Evolutionary conservation across 1,140 invertebrate species (phyloP).

Genomic region (Spodoptera litura): DNA sequence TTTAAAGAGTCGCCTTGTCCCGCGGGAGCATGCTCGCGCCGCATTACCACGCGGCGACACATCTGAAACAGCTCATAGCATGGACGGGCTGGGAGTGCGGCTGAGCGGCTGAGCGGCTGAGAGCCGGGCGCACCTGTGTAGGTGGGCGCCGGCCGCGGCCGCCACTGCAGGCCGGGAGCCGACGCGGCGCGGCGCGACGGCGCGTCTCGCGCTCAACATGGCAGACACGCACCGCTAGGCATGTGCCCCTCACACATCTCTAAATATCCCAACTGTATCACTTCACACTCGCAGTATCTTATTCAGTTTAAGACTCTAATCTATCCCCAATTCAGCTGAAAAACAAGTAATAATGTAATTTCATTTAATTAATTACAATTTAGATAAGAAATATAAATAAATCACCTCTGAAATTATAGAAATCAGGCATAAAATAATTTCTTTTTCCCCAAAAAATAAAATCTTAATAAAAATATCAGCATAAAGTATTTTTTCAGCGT

Average conservation of each 20-base stretch:
- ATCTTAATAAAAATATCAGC: too few relatives aligned
- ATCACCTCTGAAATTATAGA: too few relatives aligned
- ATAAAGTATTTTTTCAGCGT: too few relatives aligned
- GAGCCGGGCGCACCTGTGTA: constrained; percentile 67
- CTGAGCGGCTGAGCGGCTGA: constrained; percentile 5
- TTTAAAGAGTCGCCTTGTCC: constrained; percentile 62
- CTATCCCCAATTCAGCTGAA: too few relatives aligned
- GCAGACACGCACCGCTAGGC: constrained; percentile 43
- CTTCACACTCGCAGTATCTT: background rate
- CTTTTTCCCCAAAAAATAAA: too few relatives aligned
- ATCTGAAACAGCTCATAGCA: constrained; percentile 64
- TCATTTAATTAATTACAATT: too few relatives aligned
- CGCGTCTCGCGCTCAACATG: constrained; percentile 46
- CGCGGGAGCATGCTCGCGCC: constrained; percentile 65
- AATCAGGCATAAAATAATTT: too few relatives aligned
- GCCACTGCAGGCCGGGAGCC: constrained; percentile 66
- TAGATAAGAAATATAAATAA: too few relatives aligned
- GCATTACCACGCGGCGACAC: constrained; percentile 64
- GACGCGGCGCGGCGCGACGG: constrained; percentile 64
- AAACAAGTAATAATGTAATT: too few relatives aligned
- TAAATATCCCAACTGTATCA: background rate
- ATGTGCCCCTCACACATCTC: constrained; percentile 1
- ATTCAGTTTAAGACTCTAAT: too few relatives aligned
- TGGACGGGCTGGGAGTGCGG: constrained; percentile 54
- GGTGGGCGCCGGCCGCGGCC: constrained; percentile 57